A percentile compares a stretch with the other conserved stretches of the same genome.
Conservation (phyloP, 2,797 vertebrate species). For the Tympanoctomys barrerae region DNA sequence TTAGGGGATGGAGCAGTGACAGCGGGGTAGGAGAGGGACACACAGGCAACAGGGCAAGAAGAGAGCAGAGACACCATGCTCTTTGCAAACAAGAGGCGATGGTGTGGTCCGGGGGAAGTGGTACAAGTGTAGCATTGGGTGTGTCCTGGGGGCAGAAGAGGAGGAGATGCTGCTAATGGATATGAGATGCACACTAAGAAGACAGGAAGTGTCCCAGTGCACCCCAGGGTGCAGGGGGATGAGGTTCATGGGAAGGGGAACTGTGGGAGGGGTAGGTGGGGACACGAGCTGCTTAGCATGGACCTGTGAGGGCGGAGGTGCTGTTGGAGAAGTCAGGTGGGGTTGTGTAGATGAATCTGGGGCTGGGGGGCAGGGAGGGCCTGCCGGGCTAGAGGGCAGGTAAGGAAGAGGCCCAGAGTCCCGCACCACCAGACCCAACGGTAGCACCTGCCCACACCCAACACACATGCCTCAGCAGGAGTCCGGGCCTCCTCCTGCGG, state of each 20-base stretch:
- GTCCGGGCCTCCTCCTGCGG: neutral
- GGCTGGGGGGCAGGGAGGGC: neutral
- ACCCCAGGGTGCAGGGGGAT: neutral
- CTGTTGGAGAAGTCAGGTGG: neutral
- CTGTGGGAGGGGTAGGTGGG: neutral
- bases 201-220: too few relatives aligned
- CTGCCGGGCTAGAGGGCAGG: too few relatives aligned
- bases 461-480: neutral
- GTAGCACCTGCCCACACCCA: neutral
- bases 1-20: constrained; percentile 85
- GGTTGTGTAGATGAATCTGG: neutral
- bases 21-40: fast-evolving
- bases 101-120: too few relatives aligned
- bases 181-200: too few relatives aligned
- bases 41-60: neutral
- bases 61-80: neutral
- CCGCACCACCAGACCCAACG: neutral
- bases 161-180: too few relatives aligned
- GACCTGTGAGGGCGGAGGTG: neutral
- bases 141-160: too few relatives aligned
- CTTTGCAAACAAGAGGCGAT: too few relatives aligned
- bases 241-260: neutral
- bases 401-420: neutral
- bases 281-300: neutral
- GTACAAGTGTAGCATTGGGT: too few relatives aligned